A percentile compares a stretch with the other conserved stretches of the same genome.
Conservation (phyloP, 2,888 invertebrate species). For the Chrysomela aeneicollis region DNA sequence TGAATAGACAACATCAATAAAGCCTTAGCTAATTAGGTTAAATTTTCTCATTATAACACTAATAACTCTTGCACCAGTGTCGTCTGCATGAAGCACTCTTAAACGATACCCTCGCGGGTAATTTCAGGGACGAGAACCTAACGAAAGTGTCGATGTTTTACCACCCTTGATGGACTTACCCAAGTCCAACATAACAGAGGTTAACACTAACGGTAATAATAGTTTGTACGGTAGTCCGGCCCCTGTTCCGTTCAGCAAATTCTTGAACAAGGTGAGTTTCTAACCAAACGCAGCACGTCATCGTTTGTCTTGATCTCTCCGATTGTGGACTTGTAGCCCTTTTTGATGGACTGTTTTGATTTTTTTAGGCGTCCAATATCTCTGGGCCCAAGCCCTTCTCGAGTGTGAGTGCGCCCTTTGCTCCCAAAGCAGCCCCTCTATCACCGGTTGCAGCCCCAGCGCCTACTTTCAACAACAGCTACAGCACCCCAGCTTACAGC, state of each 20-base stretch:
- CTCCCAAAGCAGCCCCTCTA: constrained; percentile 48
- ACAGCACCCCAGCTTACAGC: constrained; percentile 45
- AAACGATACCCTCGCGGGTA: constrained; percentile 31
- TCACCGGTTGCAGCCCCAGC: constrained; percentile 49
- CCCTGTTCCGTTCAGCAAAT: constrained; percentile 54
- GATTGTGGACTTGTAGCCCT: not conserved
- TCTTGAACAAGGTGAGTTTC: constrained; percentile 51
- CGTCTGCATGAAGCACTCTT: constrained; percentile 43
- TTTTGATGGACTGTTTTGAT: constrained; percentile 12
- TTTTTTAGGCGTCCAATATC: constrained; percentile 39
- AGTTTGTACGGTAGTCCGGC: constrained; percentile 49
- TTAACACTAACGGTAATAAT: constrained; percentile 46
- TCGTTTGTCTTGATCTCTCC: not conserved
- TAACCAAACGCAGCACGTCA: constrained; percentile 9
- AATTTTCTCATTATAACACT: not conserved
- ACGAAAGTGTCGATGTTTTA: constrained; percentile 43
- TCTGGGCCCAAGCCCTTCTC: constrained; percentile 70
- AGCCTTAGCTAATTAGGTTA: no score
- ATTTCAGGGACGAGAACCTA: constrained; percentile 47
- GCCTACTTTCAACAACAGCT: constrained; percentile 47
- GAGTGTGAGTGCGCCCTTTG: constrained; percentile 64
- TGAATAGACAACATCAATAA: no score
- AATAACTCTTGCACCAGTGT: constrained; percentile 36
- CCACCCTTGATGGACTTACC: constrained; percentile 48
- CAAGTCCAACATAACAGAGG: constrained; percentile 40